Base-by-base conservation (phyloP, 2,888 invertebrate genomes). In the Mechanitis mazaeus region DNA sequence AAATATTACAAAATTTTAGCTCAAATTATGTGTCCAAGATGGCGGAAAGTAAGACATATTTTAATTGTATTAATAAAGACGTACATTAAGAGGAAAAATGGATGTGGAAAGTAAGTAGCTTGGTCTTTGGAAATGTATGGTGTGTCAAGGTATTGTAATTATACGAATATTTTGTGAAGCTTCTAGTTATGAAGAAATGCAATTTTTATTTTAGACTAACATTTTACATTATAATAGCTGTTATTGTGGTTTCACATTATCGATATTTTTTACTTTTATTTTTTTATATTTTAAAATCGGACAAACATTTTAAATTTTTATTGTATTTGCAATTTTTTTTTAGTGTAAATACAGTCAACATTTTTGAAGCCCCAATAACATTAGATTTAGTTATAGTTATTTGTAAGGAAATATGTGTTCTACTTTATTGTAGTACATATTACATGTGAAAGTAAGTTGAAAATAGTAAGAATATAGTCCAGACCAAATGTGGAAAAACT, bases 21-120 rank as follows among this genome's bases (percentile, higher is more conserved):
- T 88, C 88, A 88, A 88, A 81, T 72, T 74, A 78, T 76, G 84
- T 87, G 88, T 86, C 86, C 85, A 85, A 85, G 75, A 79, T 78
- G 68, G 66, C 75, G 72, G 79, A 79, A 75, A 73, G 72, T 78
- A 75, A 75, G 74, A 75, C 72, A 73, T 75, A 70, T 71, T 71
- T 66, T 75, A 71, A 76, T 71, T 67, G 67, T 77, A 73, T 69
- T 70, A 67, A 71, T 85, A 87, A 85, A 87, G 85, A 87, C 85
- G 87, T 81, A 78, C 69, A 75, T 78, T 83, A 78, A 75, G 68
- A 75, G 42, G 58, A 45, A 45, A 61, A 61, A 54, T 60, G 35
- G 20, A 54, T 55, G 46, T 12, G 56, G n/a, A 2, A 45, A 33
- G 33, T 45, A 35, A 35, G 33, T 54, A 54, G n/a, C 54, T 54